Percentiles rank a stretch among this genome's conserved stretches.
These are phyloP conservation scores for Elysia crispata DNA, from an alignment of 2,888 invertebrate species.

Conservation along the genomic window DNA sequence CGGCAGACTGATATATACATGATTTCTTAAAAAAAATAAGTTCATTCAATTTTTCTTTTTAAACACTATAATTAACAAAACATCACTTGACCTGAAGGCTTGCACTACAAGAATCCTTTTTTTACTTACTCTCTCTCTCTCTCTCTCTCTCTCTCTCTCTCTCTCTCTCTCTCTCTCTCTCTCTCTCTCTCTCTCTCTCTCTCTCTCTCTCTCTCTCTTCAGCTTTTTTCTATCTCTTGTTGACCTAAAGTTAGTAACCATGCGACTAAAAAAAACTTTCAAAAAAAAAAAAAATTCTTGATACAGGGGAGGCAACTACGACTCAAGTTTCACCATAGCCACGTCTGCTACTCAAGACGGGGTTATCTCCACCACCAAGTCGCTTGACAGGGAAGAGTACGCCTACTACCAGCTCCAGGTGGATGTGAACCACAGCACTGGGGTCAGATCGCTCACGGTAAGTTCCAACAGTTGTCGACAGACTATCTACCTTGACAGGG, in stretches of 20 bases:
- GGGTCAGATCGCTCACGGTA: not conserved
- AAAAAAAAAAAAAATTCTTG: no score
- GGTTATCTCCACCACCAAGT: conserved; percentile 1
- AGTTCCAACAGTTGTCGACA: conserved; percentile 1
- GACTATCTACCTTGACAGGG: no score
- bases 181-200: conserved; percentile 18
- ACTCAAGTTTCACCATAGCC: not conserved
- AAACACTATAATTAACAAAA: no score
- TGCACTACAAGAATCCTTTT: no score
- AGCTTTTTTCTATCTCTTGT: not conserved
- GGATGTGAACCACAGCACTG: not conserved
- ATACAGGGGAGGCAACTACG: conserved; percentile 37
- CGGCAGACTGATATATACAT: no score
- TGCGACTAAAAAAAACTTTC: no score
- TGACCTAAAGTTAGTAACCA: no score
- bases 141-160: conserved; percentile 40
- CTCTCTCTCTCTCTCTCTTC: not conserved
- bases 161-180: conserved; percentile 5
- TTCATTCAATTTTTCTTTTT: no score
- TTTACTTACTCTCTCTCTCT: conserved; percentile 37
- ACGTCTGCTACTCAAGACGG: conserved; percentile 15
- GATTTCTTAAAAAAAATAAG: no score
- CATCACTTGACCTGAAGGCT: no score
- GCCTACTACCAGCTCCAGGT: conserved; percentile 29
- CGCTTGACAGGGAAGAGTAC: conserved; percentile 33